Evolutionary conservation across 1,140 invertebrate genomes (phyloP).

Genomic region (Drosophila cardini): DNA sequence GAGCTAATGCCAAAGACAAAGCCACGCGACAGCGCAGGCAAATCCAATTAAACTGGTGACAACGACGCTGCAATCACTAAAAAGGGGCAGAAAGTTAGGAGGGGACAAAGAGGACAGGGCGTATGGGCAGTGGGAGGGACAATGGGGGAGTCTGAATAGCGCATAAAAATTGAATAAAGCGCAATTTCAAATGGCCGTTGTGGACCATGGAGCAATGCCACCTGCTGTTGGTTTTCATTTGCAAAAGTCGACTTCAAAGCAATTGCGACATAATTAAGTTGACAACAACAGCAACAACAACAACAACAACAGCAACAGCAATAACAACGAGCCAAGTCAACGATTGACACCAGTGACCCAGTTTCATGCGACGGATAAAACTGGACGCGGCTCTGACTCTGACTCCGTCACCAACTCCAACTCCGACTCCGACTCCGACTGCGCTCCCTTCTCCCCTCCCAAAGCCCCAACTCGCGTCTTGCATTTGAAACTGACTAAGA

Average conservation of each 20-base stretch:
- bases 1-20: conserved; percentile 58
- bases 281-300: conserved; percentile 63
- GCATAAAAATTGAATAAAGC: conserved; percentile 78
- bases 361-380: conserved; percentile 63
- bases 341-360: conserved; percentile 80
- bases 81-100: conserved; percentile 50
- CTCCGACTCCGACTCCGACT: conserved; percentile 1
- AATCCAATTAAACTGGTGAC: conserved; percentile 81
- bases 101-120: neutral
- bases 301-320: conserved; percentile 35
- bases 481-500: conserved; percentile 45
- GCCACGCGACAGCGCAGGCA: conserved; percentile 56
- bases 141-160: conserved; percentile 27
- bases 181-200: conserved; percentile 67
- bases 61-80: conserved; percentile 71
- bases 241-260: conserved; percentile 75
- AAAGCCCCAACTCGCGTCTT: conserved; percentile 4
- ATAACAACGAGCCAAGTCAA: conserved; percentile 47
- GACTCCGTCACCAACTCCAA: conserved; percentile 17
- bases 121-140: neutral
- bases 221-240: conserved; percentile 75
- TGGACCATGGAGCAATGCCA: conserved; percentile 53
- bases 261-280: conserved; percentile 82
- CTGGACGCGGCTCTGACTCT: conserved; percentile 51
- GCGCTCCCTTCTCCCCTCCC: neutral